A percentile compares a stretch with the other conserved stretches of the same genome.
These are phyloP conservation scores for Ichneumoninae sp. DNA, from an alignment of 2,888 invertebrate genomes.

Conservation along the genomic window DNA sequence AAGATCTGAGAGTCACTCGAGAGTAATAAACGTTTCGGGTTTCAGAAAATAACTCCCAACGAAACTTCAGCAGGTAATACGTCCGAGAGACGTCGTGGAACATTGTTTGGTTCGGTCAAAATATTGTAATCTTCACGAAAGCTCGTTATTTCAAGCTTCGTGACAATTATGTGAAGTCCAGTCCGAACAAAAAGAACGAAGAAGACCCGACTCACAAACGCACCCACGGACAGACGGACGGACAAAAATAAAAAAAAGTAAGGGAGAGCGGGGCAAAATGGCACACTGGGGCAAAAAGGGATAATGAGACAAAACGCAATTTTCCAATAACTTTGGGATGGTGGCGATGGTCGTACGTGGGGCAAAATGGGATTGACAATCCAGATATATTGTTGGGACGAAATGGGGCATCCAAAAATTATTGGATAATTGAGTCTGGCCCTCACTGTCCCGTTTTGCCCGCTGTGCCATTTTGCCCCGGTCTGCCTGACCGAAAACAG, in stretches of 20 bases:
- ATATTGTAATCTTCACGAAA: slow-evolving; percentile 13
- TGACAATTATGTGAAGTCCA: background rate
- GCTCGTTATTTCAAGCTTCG: background rate
- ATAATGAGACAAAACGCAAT: no score
- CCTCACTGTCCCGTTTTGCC: no score
- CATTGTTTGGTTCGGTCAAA: slow-evolving; percentile 25
- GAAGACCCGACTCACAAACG: background rate
- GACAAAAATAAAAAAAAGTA: background rate
- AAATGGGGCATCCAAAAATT: no score
- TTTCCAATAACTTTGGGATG: no score
- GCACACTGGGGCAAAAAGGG: no score
- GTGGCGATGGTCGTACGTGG: no score
- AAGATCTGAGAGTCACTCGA: slow-evolving; percentile 42
- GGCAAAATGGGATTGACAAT: no score
- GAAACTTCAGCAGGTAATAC: slow-evolving; percentile 17
- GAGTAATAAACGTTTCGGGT: slow-evolving; percentile 36
- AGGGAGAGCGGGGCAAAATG: no score
- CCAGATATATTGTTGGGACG: no score
- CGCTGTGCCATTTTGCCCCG: no score
- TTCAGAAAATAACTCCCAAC: slow-evolving; percentile 17
- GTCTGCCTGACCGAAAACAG: background rate
- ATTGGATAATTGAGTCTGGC: no score
- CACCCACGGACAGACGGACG: background rate
- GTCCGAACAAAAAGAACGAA: slow-evolving; percentile 2
- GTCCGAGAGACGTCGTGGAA: slow-evolving; percentile 8